Percentiles rank a stretch among this genome's conserved stretches.
Evolutionary conservation across 1,140 invertebrate genomes (phyloP).

Genomic region (Diploscapter pachys): DNA sequence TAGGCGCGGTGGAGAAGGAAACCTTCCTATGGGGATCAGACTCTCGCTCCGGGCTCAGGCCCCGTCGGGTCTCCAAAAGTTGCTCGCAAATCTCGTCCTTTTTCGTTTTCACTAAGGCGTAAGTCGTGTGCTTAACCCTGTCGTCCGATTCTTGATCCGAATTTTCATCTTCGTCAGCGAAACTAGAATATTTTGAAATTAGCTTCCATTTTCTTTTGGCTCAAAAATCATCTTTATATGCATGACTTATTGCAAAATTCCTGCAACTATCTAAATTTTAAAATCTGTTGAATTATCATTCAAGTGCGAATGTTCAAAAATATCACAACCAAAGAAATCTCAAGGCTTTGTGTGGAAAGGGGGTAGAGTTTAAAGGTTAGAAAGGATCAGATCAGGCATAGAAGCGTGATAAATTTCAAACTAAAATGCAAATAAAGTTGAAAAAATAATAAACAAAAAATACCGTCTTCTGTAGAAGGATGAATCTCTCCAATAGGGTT

Average conservation of each 20-base stretch:
- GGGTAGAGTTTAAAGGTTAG: background rate
- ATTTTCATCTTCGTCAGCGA: conserved; percentile 26
- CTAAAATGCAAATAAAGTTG: conserved; percentile 13
- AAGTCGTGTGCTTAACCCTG: conserved; percentile 20
- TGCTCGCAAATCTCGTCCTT: conserved; percentile 25
- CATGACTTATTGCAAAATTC: conserved; percentile 1
- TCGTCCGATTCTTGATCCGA: background rate
- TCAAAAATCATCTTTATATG: background rate
- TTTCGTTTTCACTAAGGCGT: conserved; percentile 26
- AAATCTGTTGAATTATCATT: no score
- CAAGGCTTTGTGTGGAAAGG: no score
- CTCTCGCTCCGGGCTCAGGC: conserved; percentile 39
- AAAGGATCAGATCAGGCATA: background rate
- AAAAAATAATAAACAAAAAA: conserved; percentile 8
- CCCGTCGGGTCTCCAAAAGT: conserved; percentile 31
- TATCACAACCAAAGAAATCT: no score
- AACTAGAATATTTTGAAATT: conserved; percentile 10
- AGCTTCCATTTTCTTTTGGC: background rate
- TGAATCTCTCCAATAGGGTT: conserved; percentile 41
- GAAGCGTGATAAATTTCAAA: background rate
- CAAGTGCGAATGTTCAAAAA: no score
- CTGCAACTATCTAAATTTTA: no score
- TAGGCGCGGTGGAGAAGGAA: conserved; percentile 61
- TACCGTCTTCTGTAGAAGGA: conserved; percentile 24
- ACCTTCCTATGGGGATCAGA: conserved; percentile 51